Evolutionary conservation across 2,797 vertebrate genomes (phyloP), one percentile per base, ranked within the genome.

Genomic region (Sebastes melanostomus): DNA sequence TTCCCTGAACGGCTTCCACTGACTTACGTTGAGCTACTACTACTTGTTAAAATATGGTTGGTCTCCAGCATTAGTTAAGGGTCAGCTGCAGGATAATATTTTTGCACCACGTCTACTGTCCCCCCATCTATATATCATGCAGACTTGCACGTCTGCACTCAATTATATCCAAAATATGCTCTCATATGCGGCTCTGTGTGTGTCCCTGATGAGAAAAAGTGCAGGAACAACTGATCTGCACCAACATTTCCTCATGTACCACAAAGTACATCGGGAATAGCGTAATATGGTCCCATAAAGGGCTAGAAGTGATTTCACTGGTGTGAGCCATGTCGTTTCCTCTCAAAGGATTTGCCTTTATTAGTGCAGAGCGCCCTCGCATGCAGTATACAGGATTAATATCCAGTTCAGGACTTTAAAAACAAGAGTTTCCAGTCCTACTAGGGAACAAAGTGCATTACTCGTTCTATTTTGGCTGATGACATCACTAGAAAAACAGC

Each of bases 401-500:
- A 66, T 72, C 72, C 72, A 69, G 61, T 46, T 77, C 54, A 66
- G 52, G 63, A 67, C 50, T 62, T 65, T 50, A 58, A 67, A 90
- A 72, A 14, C 34, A 55, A 36, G 50, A 69, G 54, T 82, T 82
- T 82, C 63, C 68, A 67, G 75, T 52, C 60, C 42, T 25, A 4
- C 70, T n/a, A 32, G 75, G 75, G 78, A 79, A 78, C 67, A 84
- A 84, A 90, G 86, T 79, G 32, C 79, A 78, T 88, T 89, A 82
- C 65, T 90, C 60, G 66, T 85, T 90, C 91, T 89, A 86, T 90
- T 92, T 83, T 36, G 2, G 79, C 65, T 3, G 32, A 91, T 93
- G 91, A 93, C 88, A 84, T 93, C 91, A 93, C 30, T 68, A 79
- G 80, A 77, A 86, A 89, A 93, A 86, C 86, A 90, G 58, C 12